Conservation (phyloP, 1,140 invertebrate species). For the Drosophila repleta region DNA sequence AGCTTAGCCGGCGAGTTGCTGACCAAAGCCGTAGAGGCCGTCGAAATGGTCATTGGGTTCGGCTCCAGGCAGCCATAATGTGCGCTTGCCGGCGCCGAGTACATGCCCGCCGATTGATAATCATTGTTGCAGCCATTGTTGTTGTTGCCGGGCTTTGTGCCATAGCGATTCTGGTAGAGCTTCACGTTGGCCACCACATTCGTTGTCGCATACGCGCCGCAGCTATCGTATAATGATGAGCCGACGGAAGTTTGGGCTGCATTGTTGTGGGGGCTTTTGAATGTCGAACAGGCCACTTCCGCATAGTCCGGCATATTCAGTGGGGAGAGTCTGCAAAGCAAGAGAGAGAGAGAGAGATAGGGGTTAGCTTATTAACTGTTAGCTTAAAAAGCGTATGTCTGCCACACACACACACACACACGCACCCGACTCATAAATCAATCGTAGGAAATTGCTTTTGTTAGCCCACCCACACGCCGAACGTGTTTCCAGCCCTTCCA, state of each 20-base stretch:
- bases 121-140: slow-evolving; percentile 63
- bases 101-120: slow-evolving; percentile 78
- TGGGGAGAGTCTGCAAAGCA: slow-evolving; percentile 70
- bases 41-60: slow-evolving; percentile 75
- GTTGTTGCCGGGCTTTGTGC: slow-evolving; percentile 61
- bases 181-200: slow-evolving; percentile 83
- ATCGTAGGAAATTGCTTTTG: slow-evolving; percentile 82
- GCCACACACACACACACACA: slow-evolving; percentile 16
- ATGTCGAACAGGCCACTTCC: slow-evolving; percentile 84
- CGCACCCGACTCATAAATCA: slow-evolving; percentile 70
- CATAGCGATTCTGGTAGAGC: slow-evolving; percentile 82
- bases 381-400: slow-evolving; percentile 65
- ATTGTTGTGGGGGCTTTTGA: slow-evolving; percentile 78
- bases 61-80: slow-evolving; percentile 74
- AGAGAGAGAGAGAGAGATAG: slow-evolving; percentile 15
- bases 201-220: slow-evolving; percentile 83
- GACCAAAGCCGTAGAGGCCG: slow-evolving; percentile 73
- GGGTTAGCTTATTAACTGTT: slow-evolving; percentile 21
- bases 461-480: slow-evolving; percentile 40
- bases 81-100: slow-evolving; percentile 78
- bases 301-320: slow-evolving; percentile 85
- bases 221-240: slow-evolving; percentile 81
- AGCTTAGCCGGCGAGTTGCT: slow-evolving; percentile 64
- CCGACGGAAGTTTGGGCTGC: slow-evolving; percentile 44
- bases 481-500: background rate